Evolutionary conservation across 2,888 invertebrate genomes (phyloP).

Genomic region (Tetropium fuscum): DNA sequence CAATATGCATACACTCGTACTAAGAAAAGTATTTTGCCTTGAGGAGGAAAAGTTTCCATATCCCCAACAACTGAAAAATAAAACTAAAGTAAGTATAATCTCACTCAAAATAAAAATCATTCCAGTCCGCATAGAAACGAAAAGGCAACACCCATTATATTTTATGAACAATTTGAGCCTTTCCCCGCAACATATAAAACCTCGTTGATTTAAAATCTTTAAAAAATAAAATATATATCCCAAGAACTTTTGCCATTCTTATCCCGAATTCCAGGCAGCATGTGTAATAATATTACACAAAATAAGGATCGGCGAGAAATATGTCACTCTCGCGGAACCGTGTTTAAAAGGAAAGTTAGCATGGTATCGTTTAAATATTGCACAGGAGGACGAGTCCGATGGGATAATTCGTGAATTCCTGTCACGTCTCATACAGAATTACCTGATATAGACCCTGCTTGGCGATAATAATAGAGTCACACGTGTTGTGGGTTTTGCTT

Average conservation of each 20-base stretch:
- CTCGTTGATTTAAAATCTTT: too few species aligned
- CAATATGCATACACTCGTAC: too few species aligned
- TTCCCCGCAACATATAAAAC: too few species aligned
- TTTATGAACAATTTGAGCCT: too few species aligned
- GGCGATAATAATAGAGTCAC: slow-evolving; percentile 20
- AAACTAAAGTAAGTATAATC: too few species aligned
- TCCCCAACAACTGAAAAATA: too few species aligned
- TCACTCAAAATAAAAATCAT: too few species aligned
- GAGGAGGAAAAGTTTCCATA: too few species aligned
- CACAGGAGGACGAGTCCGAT: slow-evolving; percentile 13
- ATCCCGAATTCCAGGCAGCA: background rate
- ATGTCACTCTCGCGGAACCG: slow-evolving; percentile 9
- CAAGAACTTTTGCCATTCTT: background rate
- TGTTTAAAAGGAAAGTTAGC: slow-evolving; percentile 11
- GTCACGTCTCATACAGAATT: slow-evolving; percentile 23
- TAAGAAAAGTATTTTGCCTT: too few species aligned
- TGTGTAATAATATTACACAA: slow-evolving; percentile 5
- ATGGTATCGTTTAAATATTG: slow-evolving; percentile 9
- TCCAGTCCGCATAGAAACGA: too few species aligned
- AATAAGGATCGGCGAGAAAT: background rate
- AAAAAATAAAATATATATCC: slow-evolving; percentile 1
- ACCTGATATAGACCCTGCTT: slow-evolving; percentile 18
- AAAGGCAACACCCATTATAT: too few species aligned
- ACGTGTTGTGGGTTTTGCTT: slow-evolving; percentile 6
- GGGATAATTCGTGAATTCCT: slow-evolving; percentile 9